phyloP scores from a whole-genome alignment of 2,113 vertebrate genomes.

The Onychostoma macrolepis region DNA sequence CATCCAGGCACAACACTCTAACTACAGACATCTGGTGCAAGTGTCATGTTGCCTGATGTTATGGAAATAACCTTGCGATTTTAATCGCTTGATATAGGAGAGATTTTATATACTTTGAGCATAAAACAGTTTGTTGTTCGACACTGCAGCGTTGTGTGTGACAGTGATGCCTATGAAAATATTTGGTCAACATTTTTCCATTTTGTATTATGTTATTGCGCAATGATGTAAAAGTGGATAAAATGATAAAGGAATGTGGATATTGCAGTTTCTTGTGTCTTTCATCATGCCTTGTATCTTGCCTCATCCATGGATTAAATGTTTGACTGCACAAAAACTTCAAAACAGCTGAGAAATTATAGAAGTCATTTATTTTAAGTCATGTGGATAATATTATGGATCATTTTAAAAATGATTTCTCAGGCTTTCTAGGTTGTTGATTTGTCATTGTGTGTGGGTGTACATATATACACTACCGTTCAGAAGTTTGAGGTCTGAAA shows the following conservation, averaged over 20 bases:
- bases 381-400: not conserved
- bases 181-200: not conserved
- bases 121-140: not conserved
- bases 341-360: not conserved
- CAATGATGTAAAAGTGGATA: not conserved
- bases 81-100: not conserved
- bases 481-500: no score
- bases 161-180: not conserved
- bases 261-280: not conserved
- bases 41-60: conserved; percentile 9
- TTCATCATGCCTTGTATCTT: conserved; percentile 5
- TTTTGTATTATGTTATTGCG: not conserved
- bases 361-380: not conserved
- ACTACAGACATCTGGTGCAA: not conserved
- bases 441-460: not conserved
- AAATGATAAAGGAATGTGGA: not conserved
- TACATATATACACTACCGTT: no score
- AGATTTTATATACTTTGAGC: not conserved
- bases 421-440: not conserved
- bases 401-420: not conserved
- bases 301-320: not conserved
- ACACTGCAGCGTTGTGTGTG: not conserved
- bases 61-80: not conserved
- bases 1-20: not conserved
- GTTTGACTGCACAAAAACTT: not conserved